Evolutionary conservation across 64 coral and sea anemone genomes (phyloP).

Genomic region (Platygyra sinensis): DNA sequence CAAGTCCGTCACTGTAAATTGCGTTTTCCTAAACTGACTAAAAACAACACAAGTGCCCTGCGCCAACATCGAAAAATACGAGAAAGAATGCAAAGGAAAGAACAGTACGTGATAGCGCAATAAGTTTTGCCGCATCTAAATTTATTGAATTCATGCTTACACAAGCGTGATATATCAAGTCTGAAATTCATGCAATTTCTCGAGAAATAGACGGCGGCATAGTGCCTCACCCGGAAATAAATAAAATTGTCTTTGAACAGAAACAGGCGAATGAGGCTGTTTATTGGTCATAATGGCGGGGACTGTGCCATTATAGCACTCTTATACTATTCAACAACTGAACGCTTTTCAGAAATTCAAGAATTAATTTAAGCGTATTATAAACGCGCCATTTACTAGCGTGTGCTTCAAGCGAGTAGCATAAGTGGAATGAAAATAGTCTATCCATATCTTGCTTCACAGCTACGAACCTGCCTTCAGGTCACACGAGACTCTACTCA

Average conservation of each 20-base stretch:
- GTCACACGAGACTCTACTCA: not conserved
- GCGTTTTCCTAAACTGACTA: not conserved
- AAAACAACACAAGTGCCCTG: not conserved
- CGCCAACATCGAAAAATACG: not conserved
- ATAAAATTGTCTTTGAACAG: slow-evolving; percentile 53
- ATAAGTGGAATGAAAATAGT: not conserved
- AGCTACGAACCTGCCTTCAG: not conserved
- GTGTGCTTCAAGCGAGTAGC: not conserved
- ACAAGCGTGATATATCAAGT: slow-evolving; percentile 42
- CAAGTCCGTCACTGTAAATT: not conserved
- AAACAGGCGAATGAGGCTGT: not conserved
- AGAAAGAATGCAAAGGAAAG: not conserved
- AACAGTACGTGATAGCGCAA: slow-evolving; percentile 42
- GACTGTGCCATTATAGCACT: slow-evolving; percentile 29
- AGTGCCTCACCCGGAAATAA: slow-evolving; percentile 41
- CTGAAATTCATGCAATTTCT: slow-evolving; percentile 53
- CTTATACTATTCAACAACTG: not conserved
- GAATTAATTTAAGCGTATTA: not conserved
- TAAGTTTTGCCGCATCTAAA: not conserved
- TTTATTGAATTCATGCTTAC: slow-evolving; percentile 42
- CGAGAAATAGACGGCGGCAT: slow-evolving; percentile 28
- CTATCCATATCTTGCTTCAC: not conserved
- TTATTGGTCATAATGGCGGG: slow-evolving; percentile 26
- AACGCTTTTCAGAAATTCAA: not conserved
- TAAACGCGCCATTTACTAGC: not conserved